Conservation (phyloP, 2,797 vertebrate species). For the Microctenopoma lineatum region DNA sequence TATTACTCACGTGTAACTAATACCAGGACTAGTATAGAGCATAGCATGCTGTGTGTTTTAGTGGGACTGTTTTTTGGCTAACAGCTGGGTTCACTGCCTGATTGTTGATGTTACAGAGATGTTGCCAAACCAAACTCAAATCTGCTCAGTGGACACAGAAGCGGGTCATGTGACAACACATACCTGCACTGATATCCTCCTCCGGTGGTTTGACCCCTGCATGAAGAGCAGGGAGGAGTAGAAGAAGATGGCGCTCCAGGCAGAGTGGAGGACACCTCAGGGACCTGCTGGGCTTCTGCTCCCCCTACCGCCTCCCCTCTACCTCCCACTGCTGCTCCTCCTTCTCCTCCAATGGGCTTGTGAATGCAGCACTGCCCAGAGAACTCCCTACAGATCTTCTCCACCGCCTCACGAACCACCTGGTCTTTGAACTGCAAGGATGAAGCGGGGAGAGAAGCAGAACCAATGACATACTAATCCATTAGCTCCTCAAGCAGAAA, state of each 20-base stretch:
- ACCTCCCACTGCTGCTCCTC: conserved; percentile 28
- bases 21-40: no score
- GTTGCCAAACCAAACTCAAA: no score
- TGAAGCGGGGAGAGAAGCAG: no score
- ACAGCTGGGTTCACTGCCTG: no score
- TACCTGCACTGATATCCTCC: conserved; percentile 97
- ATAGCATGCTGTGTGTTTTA: no score
- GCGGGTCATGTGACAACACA: background rate
- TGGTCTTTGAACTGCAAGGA: conserved; percentile 91
- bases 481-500: background rate
- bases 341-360: conserved; percentile 78
- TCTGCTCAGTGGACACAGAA: no score
- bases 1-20: no score
- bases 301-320: conserved; percentile 56
- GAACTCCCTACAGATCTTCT: conserved; percentile 92
- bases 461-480: background rate
- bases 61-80: no score
- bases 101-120: no score
- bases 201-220: conserved; percentile 87
- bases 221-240: conserved; percentile 89
- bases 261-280: conserved; percentile 77
- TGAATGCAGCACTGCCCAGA: conserved; percentile 89
- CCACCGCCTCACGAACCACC: conserved; percentile 93
- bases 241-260: conserved; percentile 88
- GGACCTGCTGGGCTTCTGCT: conserved; percentile 66